Evolutionary conservation across 2,797 vertebrate species (phyloP), one percentile per base, ranked within the genome.

Genomic region (Chaetophractus vellerosus): DNA sequence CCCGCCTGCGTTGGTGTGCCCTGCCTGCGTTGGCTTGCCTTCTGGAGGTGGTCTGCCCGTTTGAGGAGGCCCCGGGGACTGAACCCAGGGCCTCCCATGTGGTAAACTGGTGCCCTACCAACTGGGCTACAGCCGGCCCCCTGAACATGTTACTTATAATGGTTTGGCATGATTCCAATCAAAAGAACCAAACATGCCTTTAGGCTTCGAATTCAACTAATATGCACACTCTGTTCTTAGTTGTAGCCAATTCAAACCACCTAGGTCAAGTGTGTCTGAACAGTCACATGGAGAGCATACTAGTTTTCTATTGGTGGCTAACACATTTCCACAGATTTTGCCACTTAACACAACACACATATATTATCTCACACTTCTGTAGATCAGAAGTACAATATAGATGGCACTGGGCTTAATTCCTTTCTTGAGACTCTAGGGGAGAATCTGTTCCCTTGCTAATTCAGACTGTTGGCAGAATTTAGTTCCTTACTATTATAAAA

Each of bases 291-390:
- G 71, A 90, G 11, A 33, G 9, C 50, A 41, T 50, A 48, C 48
- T 80, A 55, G 21, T 80, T 96, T 92, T 95, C 69, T 96, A 38
- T 80, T 88, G 31, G 33, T 82, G 0, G 55, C 75, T 80, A 88
- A 84, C 59, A 94, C 28, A 81, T 63, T 68, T 50, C 38, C 28
- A 64, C 26, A 79, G 83, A 48, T 5, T 55, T 79, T 75, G 24
- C 88, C 48, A 31, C 63, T 84, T 92, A 52, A 94, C 81, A 87
- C 63, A 96, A 41, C 41, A 84, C 48, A 63, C 24, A 31, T 6
- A 6, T 74, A 38, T n/a, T 84, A n/a, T 68, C 48, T 82, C n/a
- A 82, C 21, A 57, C 16, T 57, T 83, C 87, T 76, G 38, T 55
- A 79, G 61, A 69, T 84, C 61, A 69, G 85, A 88, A 85, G 41